These are phyloP conservation scores for Steinernema carpocapsae DNA, from an alignment of 2,888 invertebrate species.

Conservation along the genomic window DNA sequence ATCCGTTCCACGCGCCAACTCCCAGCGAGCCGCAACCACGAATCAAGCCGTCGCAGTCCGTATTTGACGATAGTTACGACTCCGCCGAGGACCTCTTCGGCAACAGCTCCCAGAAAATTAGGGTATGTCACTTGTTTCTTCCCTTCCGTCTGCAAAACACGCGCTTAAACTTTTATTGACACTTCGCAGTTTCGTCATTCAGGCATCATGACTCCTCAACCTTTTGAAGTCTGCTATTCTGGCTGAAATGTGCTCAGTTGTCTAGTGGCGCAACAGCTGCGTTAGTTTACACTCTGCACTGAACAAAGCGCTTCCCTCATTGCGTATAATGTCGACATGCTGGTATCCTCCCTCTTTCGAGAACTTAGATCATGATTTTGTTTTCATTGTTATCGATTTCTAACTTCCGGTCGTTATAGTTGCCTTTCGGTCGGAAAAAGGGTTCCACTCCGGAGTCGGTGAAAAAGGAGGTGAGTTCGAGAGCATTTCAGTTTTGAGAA, in stretches of 20 bases:
- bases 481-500: too few relatives aligned
- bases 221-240: not conserved
- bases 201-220: not conserved
- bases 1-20: too few relatives aligned
- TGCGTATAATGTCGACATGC: not conserved
- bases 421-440: conserved; percentile 14
- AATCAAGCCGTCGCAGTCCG: not conserved
- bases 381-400: not conserved
- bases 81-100: conserved; percentile 18
- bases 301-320: conserved; percentile 7
- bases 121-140: not conserved
- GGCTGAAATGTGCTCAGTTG: conserved; percentile 2
- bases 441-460: not conserved
- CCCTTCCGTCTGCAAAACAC: not conserved
- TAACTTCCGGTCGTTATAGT: not conserved
- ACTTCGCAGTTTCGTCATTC: not conserved
- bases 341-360: not conserved
- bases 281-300: conserved; percentile 24
- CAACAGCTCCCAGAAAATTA: conserved; percentile 1
- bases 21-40: too few relatives aligned
- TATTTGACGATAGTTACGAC: conserved; percentile 17
- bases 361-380: not conserved
- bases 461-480: too few relatives aligned
- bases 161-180: not conserved
- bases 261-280: conserved; percentile 25